Evolutionary conservation across 1,140 invertebrate genomes (phyloP).

Genomic region (Mactra quadrangularis): DNA sequence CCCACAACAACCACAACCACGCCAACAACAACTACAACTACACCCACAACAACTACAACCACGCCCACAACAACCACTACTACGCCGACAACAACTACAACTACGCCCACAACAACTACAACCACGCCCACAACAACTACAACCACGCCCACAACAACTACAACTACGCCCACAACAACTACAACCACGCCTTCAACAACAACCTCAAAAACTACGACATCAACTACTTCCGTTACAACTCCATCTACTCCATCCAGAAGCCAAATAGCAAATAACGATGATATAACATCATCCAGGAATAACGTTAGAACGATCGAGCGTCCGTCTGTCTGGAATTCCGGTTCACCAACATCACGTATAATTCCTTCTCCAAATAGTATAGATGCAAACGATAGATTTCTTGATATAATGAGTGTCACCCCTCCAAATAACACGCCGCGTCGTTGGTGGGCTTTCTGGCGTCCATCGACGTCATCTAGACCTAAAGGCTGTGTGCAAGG

Average conservation of each 20-base stretch:
- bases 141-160: not conserved
- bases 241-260: not conserved
- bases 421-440: too few species aligned
- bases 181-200: slow-evolving; percentile 14
- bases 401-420: too few species aligned
- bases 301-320: too few species aligned
- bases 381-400: too few species aligned
- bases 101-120: slow-evolving; percentile 1
- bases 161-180: slow-evolving; percentile 21
- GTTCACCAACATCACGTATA: too few species aligned
- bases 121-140: slow-evolving; percentile 9
- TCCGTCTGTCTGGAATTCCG: too few species aligned
- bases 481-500: slow-evolving; percentile 12
- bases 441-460: slow-evolving; percentile 13
- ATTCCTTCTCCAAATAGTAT: too few species aligned
- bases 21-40: slow-evolving; percentile 29
- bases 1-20: slow-evolving; percentile 19
- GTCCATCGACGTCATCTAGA: not conserved
- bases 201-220: slow-evolving; percentile 8
- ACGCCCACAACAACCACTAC: slow-evolving; percentile 12
- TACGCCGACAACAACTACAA: slow-evolving; percentile 2
- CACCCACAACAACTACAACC: slow-evolving; percentile 19
- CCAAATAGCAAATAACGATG: too few species aligned
- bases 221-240: slow-evolving; percentile 13
- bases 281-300: too few species aligned